Conservation (phyloP, 2,888 invertebrate genomes). For the Mongoloraphidia duomilia region DNA sequence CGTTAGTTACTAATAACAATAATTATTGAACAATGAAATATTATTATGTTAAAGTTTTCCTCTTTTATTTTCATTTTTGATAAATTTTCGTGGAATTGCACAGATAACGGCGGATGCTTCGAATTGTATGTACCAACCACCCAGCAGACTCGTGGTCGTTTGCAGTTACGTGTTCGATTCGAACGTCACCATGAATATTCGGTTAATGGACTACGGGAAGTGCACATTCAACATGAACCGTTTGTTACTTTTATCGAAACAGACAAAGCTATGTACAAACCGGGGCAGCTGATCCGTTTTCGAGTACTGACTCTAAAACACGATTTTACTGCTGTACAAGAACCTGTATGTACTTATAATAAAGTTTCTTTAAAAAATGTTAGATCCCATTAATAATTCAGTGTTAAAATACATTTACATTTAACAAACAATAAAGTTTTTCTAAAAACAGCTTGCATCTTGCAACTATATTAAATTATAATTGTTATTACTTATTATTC, state of each 20-base stretch:
- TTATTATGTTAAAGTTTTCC: too few species aligned
- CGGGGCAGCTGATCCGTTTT: conserved; percentile 38
- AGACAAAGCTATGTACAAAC: conserved; percentile 38
- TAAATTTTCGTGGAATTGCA: not conserved
- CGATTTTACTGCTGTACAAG: conserved; percentile 31
- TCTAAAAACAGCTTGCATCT: too few species aligned
- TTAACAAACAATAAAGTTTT: too few species aligned
- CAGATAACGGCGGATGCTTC: not conserved
- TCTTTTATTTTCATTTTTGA: too few species aligned
- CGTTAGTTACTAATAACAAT: too few species aligned
- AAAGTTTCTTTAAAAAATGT: too few species aligned
- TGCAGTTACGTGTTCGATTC: conserved; percentile 17
- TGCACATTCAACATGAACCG: conserved; percentile 29
- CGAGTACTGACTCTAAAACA: conserved; percentile 34
- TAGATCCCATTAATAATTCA: not conserved
- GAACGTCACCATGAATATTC: conserved; percentile 26
- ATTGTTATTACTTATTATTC: too few species aligned
- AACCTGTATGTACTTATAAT: conserved; percentile 6
- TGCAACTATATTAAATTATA: too few species aligned
- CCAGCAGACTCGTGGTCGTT: not conserved
- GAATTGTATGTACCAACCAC: not conserved
- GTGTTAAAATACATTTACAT: not conserved
- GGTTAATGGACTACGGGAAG: conserved; percentile 25
- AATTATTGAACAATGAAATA: too few species aligned
- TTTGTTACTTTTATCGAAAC: conserved; percentile 38